Evolutionary conservation across 2,888 invertebrate species (phyloP).

Genomic region (Phengaris arion): DNA sequence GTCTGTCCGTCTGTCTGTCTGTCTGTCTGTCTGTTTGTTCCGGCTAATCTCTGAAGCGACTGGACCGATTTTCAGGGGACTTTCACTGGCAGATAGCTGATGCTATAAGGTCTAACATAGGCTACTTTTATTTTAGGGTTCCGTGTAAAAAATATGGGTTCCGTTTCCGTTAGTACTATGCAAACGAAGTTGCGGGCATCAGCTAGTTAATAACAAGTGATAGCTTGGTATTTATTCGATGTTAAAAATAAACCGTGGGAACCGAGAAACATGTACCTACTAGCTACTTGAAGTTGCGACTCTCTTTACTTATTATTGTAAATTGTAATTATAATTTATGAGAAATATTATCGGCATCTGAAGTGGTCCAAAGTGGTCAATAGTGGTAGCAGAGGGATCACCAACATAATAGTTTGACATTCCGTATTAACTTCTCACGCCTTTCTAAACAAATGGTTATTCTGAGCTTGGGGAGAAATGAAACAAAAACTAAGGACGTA

Average conservation of each 20-base stretch:
- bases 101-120: too few relatives aligned
- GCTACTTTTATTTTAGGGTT: too few relatives aligned
- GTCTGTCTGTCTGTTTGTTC: too few relatives aligned
- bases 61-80: too few relatives aligned
- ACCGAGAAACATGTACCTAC: background rate
- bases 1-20: too few relatives aligned
- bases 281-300: background rate
- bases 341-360: background rate
- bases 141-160: too few relatives aligned
- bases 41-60: too few relatives aligned
- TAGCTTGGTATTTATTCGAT: background rate
- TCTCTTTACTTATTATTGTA: background rate
- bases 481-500: slow-evolving; percentile 53
- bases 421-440: slow-evolving; percentile 67
- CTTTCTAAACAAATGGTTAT: slow-evolving; percentile 46
- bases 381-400: background rate
- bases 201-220: too few relatives aligned
- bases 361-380: slow-evolving; percentile 11
- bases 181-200: too few relatives aligned
- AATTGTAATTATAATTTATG: background rate
- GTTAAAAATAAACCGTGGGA: background rate
- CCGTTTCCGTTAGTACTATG: too few relatives aligned
- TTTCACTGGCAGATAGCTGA: too few relatives aligned
- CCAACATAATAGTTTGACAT: slow-evolving; percentile 48
- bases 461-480: slow-evolving; percentile 37